Evolutionary conservation across 1,140 invertebrate species (phyloP), one percentile per base, ranked within the genome.

Genomic region (Camponotus pennsylvanicus): DNA sequence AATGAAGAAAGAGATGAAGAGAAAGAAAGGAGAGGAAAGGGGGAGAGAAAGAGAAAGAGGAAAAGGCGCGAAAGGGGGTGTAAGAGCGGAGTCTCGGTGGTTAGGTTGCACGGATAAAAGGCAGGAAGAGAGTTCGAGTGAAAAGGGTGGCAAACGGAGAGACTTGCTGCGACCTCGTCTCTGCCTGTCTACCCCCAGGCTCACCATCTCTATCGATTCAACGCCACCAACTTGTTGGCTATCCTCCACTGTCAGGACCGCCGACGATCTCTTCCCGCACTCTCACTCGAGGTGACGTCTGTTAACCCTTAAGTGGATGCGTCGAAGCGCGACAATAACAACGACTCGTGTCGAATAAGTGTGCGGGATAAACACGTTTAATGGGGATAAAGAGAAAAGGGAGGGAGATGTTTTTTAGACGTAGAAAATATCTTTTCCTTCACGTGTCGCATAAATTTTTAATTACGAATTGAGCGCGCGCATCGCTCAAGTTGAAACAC

Each of bases 151-250:
- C 2, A 49, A 37, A 27, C 15, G 37, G 6, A 45, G 40, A 27
- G 77, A 59, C 37, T 18, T 45, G 37, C 79, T 37, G n/a, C 67
- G 79, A 73, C 79, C 79, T 73, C 67, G 79, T 18, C 66, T n/a
- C 66, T 82, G 67, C 37, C 49, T 70, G 52, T 45, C 61, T 66
- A 59, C 40, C 27, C 52, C 52, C 40, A 82, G 91, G 87, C 92
- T 92, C 88, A 87, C 90, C 89, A 87, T 92, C 92, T 92, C 92
- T 93, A 95, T 95, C 94, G 94, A 95, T 94, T 95, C 92, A 84
- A 92, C 92, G 92, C 92, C 92, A 90, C 92, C 94, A 95, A 95
- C 94, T 95, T 95, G 94, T 95, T 94, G 93, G 93, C 91, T 92
- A 86, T 87, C 85, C 85, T 90, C 27, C 88, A 79, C 75, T 80